Conservation (phyloP, 2,888 invertebrate species). For the Calliphora vomitoria region DNA sequence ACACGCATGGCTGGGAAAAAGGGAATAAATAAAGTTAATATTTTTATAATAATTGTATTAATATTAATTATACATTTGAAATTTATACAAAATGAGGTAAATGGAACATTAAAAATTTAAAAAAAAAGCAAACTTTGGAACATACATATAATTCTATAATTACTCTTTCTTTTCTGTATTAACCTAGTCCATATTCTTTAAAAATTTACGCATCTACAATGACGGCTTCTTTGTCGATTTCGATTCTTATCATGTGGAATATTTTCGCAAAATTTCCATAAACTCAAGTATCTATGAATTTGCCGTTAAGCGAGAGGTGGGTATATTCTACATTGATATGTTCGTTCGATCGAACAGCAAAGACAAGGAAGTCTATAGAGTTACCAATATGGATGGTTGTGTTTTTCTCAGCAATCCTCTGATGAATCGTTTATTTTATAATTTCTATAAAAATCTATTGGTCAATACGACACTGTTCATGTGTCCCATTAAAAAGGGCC, state of each 20-base stretch:
- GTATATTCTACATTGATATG: not conserved
- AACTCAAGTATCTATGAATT: slow-evolving; percentile 16
- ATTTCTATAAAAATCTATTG: slow-evolving; percentile 37
- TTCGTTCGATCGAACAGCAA: not conserved
- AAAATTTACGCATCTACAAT: not conserved
- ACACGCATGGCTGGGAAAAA: not conserved
- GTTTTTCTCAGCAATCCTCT: slow-evolving; percentile 1
- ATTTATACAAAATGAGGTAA: slow-evolving; percentile 30
- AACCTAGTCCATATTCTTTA: not conserved
- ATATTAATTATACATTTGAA: not conserved
- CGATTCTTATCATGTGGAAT: slow-evolving; percentile 1
- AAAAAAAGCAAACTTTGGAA: too few relatives aligned
- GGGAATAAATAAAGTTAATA: not conserved
- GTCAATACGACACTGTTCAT: slow-evolving; percentile 18
- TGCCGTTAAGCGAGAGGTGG: not conserved
- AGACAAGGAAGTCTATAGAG: slow-evolving; percentile 13
- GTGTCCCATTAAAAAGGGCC: slow-evolving; percentile 32
- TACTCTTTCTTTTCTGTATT: too few relatives aligned
- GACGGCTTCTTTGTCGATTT: not conserved
- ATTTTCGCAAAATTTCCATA: slow-evolving; percentile 3
- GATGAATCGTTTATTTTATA: slow-evolving; percentile 31
- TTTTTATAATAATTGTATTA: not conserved
- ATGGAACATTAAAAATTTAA: not conserved
- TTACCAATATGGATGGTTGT: slow-evolving; percentile 40
- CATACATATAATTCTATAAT: too few relatives aligned